Conservation (phyloP, 2,797 vertebrate genomes). For the Scolopax rusticola region DNA sequence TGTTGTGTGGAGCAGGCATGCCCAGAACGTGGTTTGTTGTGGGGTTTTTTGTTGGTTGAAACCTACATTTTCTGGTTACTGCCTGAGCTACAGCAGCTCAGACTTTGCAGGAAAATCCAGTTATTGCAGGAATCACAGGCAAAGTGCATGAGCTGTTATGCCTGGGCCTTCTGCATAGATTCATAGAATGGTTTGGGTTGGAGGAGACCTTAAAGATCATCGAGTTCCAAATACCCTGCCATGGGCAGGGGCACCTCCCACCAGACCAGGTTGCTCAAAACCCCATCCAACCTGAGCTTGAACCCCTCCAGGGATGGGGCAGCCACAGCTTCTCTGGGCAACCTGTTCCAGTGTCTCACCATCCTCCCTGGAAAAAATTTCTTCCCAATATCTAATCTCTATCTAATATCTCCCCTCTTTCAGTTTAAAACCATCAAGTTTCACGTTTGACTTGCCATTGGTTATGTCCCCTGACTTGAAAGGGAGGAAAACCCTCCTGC, state of each 20-base stretch:
- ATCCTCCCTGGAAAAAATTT: background rate
- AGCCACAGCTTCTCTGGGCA: background rate
- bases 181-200: background rate
- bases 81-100: background rate
- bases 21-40: background rate
- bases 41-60: background rate
- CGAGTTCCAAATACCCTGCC: background rate
- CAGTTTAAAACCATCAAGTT: background rate
- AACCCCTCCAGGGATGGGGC: no score
- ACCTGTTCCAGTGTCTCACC: background rate
- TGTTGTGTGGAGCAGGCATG: rapidly evolving
- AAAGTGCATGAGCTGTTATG: background rate
- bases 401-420: background rate
- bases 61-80: background rate
- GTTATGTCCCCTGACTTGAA: background rate
- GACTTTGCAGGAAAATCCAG: background rate
- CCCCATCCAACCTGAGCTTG: background rate
- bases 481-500: background rate
- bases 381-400: background rate
- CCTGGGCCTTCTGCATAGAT: background rate
- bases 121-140: background rate
- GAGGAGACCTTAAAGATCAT: background rate
- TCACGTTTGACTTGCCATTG: background rate
- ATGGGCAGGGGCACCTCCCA: background rate
- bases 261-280: background rate